phyloP scores from a whole-genome alignment of 2,113 vertebrate genomes.

The Carassius gibelio region DNA sequence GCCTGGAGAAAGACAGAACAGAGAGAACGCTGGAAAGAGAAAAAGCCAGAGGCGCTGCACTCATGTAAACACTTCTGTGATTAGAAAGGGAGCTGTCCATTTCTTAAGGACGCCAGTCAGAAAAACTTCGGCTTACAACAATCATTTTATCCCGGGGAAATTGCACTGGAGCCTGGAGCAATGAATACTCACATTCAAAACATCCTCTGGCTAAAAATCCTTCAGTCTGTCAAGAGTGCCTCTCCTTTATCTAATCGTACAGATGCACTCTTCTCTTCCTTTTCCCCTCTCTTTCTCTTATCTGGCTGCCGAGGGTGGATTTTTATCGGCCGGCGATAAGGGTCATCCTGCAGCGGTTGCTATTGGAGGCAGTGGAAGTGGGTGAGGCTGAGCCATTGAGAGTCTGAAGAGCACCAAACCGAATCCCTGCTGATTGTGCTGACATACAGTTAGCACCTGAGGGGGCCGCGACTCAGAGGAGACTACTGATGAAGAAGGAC shows the following conservation, averaged over 20 bases:
- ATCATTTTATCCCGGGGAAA: slow-evolving; percentile 28
- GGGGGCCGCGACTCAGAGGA: slow-evolving; percentile 13
- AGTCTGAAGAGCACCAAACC: slow-evolving; percentile 9
- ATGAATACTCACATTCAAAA: slow-evolving; percentile 30
- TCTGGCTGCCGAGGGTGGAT: slow-evolving; percentile 36
- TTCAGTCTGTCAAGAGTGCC: slow-evolving; percentile 46
- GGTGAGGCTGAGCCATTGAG: slow-evolving; percentile 9
- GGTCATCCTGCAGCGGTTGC: slow-evolving; percentile 17
- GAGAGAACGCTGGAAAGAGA: slow-evolving; percentile 5
- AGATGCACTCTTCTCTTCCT: slow-evolving; percentile 3
- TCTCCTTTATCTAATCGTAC: slow-evolving; percentile 41
- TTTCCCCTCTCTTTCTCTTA: slow-evolving; percentile 19
- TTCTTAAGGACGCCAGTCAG: neutral
- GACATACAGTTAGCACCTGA: slow-evolving; percentile 29
- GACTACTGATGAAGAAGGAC: slow-evolving; percentile 38
- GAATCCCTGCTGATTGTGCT: slow-evolving; percentile 38
- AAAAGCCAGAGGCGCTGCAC: slow-evolving; percentile 19
- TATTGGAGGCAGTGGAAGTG: slow-evolving; percentile 25
- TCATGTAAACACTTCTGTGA: slow-evolving; percentile 39
- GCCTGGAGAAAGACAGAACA: slow-evolving; percentile 23
- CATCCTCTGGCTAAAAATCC: slow-evolving; percentile 43
- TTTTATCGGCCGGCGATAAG: slow-evolving; percentile 1
- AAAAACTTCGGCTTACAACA: neutral
- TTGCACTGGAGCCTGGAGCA: slow-evolving; percentile 34
- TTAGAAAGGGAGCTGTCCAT: slow-evolving; percentile 22